Percentiles rank a stretch among this genome's conserved stretches.
Evolutionary conservation across 2,888 invertebrate species (phyloP).

Genomic region (Noctua comes): DNA sequence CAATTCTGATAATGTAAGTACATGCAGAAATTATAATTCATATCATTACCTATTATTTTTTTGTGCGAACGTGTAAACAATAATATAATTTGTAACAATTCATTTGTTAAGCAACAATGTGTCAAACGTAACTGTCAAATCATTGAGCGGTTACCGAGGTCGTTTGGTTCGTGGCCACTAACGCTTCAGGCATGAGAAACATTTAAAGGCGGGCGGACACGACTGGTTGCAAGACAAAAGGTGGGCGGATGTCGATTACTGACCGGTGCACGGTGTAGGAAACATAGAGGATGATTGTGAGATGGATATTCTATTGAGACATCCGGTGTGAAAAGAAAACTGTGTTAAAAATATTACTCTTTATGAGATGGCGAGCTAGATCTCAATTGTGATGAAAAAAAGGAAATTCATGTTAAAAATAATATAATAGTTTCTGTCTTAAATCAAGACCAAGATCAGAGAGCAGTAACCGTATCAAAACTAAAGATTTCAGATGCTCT

Average conservation of each 20-base stretch:
- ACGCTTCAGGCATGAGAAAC: slow-evolving; percentile 29
- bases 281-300: slow-evolving; percentile 5
- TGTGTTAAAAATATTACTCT: not conserved
- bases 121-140: not conserved
- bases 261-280: slow-evolving; percentile 19
- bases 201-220: slow-evolving; percentile 56
- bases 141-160: not conserved
- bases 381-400: not conserved
- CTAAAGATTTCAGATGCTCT: not conserved
- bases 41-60: no score
- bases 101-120: not conserved
- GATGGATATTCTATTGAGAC: not conserved
- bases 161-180: slow-evolving; percentile 51
- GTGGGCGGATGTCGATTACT: slow-evolving; percentile 54
- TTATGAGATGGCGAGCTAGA: not conserved
- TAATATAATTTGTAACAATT: not conserved
- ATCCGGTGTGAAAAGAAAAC: not conserved
- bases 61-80: not conserved
- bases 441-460: not conserved
- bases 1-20: not conserved
- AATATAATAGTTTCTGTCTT: not conserved
- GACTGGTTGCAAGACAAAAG: slow-evolving; percentile 49
- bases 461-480: not conserved
- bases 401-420: not conserved
- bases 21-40: not conserved